Percentiles rank a stretch among this genome's conserved stretches.
Conservation (phyloP, 2,797 vertebrate genomes). For the Neomorphus geoffroyi region DNA sequence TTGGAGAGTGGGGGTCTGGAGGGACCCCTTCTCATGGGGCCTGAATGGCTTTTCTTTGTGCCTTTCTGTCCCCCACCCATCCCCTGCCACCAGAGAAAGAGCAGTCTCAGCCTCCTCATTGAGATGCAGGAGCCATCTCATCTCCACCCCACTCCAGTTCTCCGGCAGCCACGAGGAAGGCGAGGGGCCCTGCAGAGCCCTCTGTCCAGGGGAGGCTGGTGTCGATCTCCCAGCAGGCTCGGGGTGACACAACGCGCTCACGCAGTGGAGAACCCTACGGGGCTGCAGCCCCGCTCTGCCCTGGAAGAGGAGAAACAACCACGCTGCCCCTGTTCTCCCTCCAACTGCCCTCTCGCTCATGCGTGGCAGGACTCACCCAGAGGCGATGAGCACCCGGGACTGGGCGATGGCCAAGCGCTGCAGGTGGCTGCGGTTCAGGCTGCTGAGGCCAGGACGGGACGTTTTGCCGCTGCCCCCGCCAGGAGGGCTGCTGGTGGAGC, state of each 20-base stretch:
- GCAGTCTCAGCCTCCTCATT: constrained; percentile 29
- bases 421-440: constrained; percentile 86
- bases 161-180: not conserved
- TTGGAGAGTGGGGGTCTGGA: not conserved
- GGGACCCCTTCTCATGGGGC: constrained; percentile 15
- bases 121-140: not conserved
- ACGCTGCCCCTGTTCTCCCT: rapidly evolving
- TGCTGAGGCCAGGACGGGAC: constrained; percentile 80
- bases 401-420: constrained; percentile 93
- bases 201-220: rapidly evolving
- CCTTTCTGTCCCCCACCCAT: constrained; percentile 28
- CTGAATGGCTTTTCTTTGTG: constrained; percentile 51
- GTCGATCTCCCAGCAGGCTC: not conserved
- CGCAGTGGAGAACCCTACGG: not conserved
- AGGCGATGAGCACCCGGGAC: constrained; percentile 92
- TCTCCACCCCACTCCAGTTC: not conserved
- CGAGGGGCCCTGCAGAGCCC: not conserved
- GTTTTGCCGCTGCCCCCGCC: constrained; percentile 57
- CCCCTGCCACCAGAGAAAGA: not conserved
- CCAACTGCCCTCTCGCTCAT: rapidly evolving
- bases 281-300: not conserved
- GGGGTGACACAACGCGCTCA: not conserved
- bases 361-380: constrained; percentile 80
- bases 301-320: rapidly evolving
- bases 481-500: constrained; percentile 67